Evolutionary conservation across 2,113 vertebrate species (phyloP), one percentile per base, ranked within the genome.

Genomic region (Conger conger): DNA sequence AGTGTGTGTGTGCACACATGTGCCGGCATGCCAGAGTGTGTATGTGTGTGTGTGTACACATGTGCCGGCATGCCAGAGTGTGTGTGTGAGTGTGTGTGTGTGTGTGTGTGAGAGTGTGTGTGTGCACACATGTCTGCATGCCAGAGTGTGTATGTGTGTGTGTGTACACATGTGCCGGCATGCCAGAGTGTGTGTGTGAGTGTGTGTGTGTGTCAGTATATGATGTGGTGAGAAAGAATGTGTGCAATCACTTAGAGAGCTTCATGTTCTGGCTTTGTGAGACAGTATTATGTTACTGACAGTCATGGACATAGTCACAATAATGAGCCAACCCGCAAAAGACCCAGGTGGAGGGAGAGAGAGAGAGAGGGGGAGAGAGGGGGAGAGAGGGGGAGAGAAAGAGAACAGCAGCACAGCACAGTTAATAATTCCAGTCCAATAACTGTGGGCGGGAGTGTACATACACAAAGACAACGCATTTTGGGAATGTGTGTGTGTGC

Each of bases 251-350:
- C 37, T 38, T 23, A 68, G 76, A 0, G 76, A 76, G 79, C 20
- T 86, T 42, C 35, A 81, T 73, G 30, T 57, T 42, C 81, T 54
- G 8, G 37, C 83, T 77, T 23, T 27, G 82, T 15, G 81, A 57
- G 53, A 53, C 7, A 18, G 42, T 16, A 20, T 84, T 87, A 85
- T 35, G 85, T 40, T 68, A 83, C 68, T 60, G 60, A 83, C n/a
- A 37, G 82, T 60, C 40, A 40, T 33, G 50, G 50, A 68, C 33
- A 27, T 9, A 57, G 42, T 77, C 81, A 82, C 33, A 57, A 76
- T 85, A 87, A 76, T 88, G 83, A 92, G 84, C 80, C 83, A 84
- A 88, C 60, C 42, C 81, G 27, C 38, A 17, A 27, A 84, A 76
- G 33, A 76, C 45, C 20, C 80, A 54, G 40, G 42, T 80, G 40